Percentiles rank a stretch among this genome's conserved stretches.
phyloP scores from a whole-genome alignment of 2,797 vertebrate species.

The Sciurus carolinensis region DNA sequence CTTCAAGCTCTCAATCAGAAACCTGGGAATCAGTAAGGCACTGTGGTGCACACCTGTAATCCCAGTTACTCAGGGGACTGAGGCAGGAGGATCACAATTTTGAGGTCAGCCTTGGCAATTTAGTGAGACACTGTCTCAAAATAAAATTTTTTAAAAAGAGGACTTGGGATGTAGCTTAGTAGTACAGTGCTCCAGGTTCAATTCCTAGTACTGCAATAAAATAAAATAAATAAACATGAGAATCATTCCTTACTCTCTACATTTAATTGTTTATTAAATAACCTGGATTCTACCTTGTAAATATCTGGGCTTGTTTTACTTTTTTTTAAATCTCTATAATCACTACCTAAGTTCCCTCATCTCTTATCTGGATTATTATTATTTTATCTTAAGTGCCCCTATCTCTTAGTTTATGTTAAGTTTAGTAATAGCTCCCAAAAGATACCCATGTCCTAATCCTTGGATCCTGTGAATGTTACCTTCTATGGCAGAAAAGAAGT shows the following conservation, averaged over 20 bases:
- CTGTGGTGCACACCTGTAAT: no score
- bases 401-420: background rate
- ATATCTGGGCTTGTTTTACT: background rate
- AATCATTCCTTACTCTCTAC: background rate
- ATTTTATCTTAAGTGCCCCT: slow-evolving; percentile 1
- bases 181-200: background rate
- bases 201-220: background rate
- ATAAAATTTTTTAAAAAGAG: background rate
- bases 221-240: background rate
- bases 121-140: no score
- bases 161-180: background rate
- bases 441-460: background rate
- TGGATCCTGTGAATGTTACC: background rate
- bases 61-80: no score
- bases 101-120: no score
- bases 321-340: slow-evolving; percentile 34
- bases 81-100: no score
- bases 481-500: slow-evolving; percentile 38
- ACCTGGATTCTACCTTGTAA: slow-evolving; percentile 18
- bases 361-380: slow-evolving; percentile 42
- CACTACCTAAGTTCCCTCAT: background rate
- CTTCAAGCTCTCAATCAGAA: slow-evolving; percentile 8
- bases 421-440: background rate
- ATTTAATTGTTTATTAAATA: slow-evolving; percentile 49
- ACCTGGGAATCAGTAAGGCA: no score